A percentile compares a stretch with the other conserved stretches of the same genome.
These are phyloP conservation scores for Phymatocera aterrima DNA, from an alignment of 2,888 invertebrate genomes.

Conservation along the genomic window DNA sequence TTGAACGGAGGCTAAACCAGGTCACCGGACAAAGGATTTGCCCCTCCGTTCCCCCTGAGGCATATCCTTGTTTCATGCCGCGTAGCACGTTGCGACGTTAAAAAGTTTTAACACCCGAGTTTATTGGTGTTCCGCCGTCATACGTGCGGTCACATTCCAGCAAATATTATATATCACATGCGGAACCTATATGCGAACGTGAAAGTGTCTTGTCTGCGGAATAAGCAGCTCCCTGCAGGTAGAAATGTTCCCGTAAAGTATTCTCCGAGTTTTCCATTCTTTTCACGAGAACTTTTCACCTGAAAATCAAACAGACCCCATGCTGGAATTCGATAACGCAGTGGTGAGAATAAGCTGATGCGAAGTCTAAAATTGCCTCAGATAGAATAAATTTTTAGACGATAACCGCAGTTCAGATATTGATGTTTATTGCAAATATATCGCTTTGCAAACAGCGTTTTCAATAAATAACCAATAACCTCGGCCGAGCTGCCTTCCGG, in stretches of 20 bases:
- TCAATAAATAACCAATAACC: conserved; percentile 44
- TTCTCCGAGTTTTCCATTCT: not conserved
- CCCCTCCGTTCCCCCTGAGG: not conserved
- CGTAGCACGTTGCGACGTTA: conserved; percentile 26
- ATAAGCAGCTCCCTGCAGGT: not conserved
- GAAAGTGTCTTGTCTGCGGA: not conserved
- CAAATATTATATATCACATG: not conserved
- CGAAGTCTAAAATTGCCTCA: not conserved
- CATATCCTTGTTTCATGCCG: conserved; percentile 18
- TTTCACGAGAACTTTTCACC: not conserved
- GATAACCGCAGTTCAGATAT: conserved; percentile 21
- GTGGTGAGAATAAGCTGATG: not conserved
- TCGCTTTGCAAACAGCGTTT: conserved; percentile 14
- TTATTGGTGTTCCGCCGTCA: conserved; percentile 26
- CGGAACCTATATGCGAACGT: not conserved
- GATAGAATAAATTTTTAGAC: conserved; percentile 15
- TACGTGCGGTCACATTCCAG: conserved; percentile 24
- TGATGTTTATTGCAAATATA: conserved; percentile 43
- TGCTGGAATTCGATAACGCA: not conserved
- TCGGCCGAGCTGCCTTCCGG: conserved; percentile 19
- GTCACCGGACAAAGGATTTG: conserved; percentile 37
- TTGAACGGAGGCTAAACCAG: conserved; percentile 21
- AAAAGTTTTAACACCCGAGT: conserved; percentile 32
- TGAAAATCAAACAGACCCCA: not conserved
- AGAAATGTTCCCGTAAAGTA: not conserved